Conservation (phyloP, 2,888 invertebrate species). For the Anthrax anthrax region DNA sequence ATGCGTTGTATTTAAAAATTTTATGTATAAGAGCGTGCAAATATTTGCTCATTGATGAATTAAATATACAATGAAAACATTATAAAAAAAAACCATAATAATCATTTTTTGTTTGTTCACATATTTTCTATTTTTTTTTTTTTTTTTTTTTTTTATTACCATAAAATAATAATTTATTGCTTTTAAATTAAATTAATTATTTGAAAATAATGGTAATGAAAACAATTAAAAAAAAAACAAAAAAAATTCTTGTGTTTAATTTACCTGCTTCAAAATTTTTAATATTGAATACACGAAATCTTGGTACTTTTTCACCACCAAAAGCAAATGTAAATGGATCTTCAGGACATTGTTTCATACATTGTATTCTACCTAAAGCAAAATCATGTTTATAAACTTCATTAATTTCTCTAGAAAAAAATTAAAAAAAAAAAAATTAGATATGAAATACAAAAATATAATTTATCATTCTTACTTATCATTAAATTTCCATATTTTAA, state of each 20-base stretch:
- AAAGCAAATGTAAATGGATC: constrained; percentile 64
- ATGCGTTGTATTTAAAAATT: too few species aligned
- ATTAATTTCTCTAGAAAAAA: constrained; percentile 18
- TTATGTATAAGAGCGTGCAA: too few species aligned
- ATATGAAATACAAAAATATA: background rate
- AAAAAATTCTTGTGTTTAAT: background rate
- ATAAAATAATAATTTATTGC: too few species aligned
- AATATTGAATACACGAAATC: constrained; percentile 45
- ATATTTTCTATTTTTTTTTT: too few species aligned
- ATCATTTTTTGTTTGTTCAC: too few species aligned
- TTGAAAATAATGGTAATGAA: too few species aligned
- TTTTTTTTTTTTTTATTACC: too few species aligned
- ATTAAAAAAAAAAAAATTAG: background rate
- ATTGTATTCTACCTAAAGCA: constrained; percentile 57
- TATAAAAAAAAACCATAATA: too few species aligned
- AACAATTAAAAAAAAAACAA: too few species aligned
- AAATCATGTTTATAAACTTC: constrained; percentile 37
- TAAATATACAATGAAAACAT: too few species aligned
- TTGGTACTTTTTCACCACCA: constrained; percentile 72
- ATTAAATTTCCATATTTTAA: constrained; percentile 73
- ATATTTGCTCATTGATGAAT: too few species aligned
- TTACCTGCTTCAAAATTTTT: constrained; percentile 28
- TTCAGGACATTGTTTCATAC: constrained; percentile 64
- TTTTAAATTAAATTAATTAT: too few species aligned
- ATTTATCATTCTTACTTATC: constrained; percentile 19